Conservation (phyloP, 2,888 invertebrate species). For the Drosophila tripunctata region DNA sequence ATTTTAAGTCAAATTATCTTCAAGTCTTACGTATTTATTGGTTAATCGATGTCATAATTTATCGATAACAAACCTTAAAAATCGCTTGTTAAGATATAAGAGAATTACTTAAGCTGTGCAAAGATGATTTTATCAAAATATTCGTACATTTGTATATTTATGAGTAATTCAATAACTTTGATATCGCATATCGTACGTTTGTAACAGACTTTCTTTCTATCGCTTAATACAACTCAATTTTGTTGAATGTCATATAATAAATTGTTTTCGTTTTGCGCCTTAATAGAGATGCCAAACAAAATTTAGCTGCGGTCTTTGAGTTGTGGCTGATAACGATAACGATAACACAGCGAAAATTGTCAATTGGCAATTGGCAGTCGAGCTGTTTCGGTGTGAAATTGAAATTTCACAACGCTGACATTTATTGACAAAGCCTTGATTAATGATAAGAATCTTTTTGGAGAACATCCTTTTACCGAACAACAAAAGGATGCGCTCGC, state of each 20-base stretch:
- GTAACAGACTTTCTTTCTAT: background rate
- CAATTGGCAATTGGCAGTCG: conserved; percentile 65
- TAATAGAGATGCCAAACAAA: conserved; percentile 69
- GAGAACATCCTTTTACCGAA: conserved; percentile 40
- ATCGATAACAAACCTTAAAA: too few species aligned
- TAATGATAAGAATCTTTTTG: conserved; percentile 80
- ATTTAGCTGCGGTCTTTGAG: conserved; percentile 21
- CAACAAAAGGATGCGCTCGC: conserved; percentile 54
- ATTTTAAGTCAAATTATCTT: too few species aligned
- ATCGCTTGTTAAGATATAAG: too few species aligned
- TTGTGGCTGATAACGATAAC: conserved; percentile 52
- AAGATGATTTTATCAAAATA: too few species aligned
- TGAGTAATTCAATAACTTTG: background rate
- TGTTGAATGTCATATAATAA: background rate
- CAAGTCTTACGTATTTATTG: too few species aligned
- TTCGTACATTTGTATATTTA: background rate
- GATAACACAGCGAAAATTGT: conserved; percentile 51
- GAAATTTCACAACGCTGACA: conserved; percentile 83
- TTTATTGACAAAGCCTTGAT: conserved; percentile 84
- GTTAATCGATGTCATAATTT: conserved; percentile 1
- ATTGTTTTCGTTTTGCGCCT: conserved; percentile 7
- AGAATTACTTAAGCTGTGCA: too few species aligned
- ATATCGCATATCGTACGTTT: too few species aligned
- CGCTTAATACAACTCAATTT: background rate
- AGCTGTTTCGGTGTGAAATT: conserved; percentile 78